Evolutionary conservation across 1,140 invertebrate species (phyloP), one percentile per base, ranked within the genome.

Genomic region (Cherax quadricarinatus): DNA sequence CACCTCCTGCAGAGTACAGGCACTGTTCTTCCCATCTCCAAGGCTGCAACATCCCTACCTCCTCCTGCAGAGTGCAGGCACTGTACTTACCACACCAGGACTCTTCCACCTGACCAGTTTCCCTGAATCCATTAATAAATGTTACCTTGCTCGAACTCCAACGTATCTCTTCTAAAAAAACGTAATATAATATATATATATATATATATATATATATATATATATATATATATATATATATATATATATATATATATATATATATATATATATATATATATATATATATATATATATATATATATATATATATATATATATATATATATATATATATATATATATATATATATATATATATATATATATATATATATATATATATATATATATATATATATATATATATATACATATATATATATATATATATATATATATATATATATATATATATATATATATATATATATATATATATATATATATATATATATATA

Each of bases 241-340:
- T 83, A 83, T 83, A 83, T 83, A 53, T 83, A 83, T 83, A 83
- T 83, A 83, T 83, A 83, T 83, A 83, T 53, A 83, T 83, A 83
- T 83, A 83, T 18, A 83, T 53, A 83, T 53, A 83, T 53, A 83
- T 53, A 83, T 16, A 83, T 16, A 83, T 16, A 83, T 53, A 83
- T 53, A 83, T 51, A 79, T 41, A 88, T 49, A 88, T 48, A 88
- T 53, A 88, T 79, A 88, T 51, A 88, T 78, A 88, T 79, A 88
- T 79, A 88, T 79, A 88, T 79, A 79, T 79, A 88, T 79, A 79
- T 79, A 88, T 88, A 88, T 88, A 88, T 88, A 79, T 88, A 88
- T 79, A 88, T 88, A 88, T 88, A 88, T 88, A 88, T 88, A 88
- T 88, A 88, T 79, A 88, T 88, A 78, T 88, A 78, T 86, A 70